Evolutionary conservation across 2,888 invertebrate genomes (phyloP), one percentile per base, ranked within the genome.

Genomic region (Chaetogeoica ovagalla): DNA sequence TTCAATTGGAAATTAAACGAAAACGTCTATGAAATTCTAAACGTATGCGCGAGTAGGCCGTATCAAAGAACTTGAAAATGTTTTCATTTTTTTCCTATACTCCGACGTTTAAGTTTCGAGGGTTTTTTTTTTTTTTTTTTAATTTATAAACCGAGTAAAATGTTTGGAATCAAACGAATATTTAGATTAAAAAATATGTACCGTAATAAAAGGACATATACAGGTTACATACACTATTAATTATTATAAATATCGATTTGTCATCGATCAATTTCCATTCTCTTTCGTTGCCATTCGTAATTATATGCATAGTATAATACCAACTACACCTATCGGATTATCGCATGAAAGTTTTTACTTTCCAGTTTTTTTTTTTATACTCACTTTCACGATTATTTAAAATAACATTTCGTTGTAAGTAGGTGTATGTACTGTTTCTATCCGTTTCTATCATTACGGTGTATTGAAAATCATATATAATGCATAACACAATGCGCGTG

Each of bases 321-420:
- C 1, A 2, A 8, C 30, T 1, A 17, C 8, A 57, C n/a, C 57
- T 37, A 76, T 30, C 48, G 68, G 76, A 68, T 60, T 76, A 68
- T 68, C 52, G 60, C 76, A 68, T 68, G 59, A 60, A 48, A 30
- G 68, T 30, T 68, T 74, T 76, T 76, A 76, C 76, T 76, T 76
- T 76, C 76, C 76, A 76, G 76, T 68, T 76, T 59, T 60, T 68
- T 76, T 59, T 60, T 60, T n/a, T 11, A 30, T 48, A 76, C 48
- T 68, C n/a, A 76, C 76, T 76, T 75, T 68, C 76, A 76, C 76
- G 59, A 30, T 30, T 23, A 30, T 55, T 66, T 21, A 48, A 72
- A 73, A 30, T 30, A 30, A 55, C 48, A 55, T 52, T 37, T 17
- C 19, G 48, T 48, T 48, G 1, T 48, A 48, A 11, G 48, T 48